Evolutionary conservation across 2,113 vertebrate species (phyloP).

Genomic region (Psophia crepitans): DNA sequence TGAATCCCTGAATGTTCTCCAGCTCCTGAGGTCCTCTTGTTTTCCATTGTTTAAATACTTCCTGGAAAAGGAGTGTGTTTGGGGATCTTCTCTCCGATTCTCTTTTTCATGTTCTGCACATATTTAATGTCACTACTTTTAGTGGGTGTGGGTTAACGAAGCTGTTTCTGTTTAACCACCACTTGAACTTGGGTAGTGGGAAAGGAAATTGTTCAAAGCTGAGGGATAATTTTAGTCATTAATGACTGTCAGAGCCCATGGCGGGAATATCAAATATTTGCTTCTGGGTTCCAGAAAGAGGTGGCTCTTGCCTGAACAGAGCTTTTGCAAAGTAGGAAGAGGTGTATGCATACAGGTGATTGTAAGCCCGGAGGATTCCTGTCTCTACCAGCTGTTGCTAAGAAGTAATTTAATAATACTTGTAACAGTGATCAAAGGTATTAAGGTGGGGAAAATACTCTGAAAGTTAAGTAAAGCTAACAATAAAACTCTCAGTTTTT

Average conservation of each 20-base stretch:
- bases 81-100: not conserved
- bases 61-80: not conserved
- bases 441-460: not conserved
- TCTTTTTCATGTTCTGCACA: not conserved
- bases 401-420: not conserved
- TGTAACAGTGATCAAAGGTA: not conserved
- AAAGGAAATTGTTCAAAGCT: conserved; percentile 4
- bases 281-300: not conserved
- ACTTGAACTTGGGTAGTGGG: not conserved
- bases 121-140: not conserved
- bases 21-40: not conserved
- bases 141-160: not conserved
- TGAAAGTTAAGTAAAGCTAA: not conserved
- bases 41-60: not conserved
- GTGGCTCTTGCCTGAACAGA: not conserved
- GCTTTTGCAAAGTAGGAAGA: not conserved
- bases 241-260: not conserved
- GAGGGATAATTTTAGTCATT: not conserved
- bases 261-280: not conserved
- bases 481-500: not conserved
- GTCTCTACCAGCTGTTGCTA: not conserved
- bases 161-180: conserved; percentile 42
- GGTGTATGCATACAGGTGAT: not conserved
- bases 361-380: not conserved
- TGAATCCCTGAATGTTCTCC: not conserved